phyloP scores from a whole-genome alignment of 2,888 invertebrate genomes.

The Thymelicus lineola region DNA sequence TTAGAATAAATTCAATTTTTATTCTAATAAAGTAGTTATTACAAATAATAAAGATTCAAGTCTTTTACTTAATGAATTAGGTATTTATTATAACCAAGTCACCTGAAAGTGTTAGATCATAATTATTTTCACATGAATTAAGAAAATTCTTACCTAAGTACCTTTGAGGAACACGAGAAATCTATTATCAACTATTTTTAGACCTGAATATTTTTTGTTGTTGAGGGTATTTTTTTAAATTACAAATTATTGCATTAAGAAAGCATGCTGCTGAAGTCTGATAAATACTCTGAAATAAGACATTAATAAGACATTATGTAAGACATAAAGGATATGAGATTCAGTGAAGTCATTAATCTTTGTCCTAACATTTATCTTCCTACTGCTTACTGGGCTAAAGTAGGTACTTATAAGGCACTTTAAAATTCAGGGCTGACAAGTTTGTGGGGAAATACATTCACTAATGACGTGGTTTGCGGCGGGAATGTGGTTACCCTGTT shows the following conservation, averaged over 20 bases:
- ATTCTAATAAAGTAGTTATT: too few relatives aligned
- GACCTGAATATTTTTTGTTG: too few relatives aligned
- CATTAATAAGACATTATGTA: not conserved
- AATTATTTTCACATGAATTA: not conserved
- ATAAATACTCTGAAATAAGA: not conserved
- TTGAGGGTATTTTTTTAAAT: too few relatives aligned
- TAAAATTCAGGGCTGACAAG: constrained; percentile 34
- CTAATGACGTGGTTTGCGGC: constrained; percentile 28
- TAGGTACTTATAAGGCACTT: constrained; percentile 19
- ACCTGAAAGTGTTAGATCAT: too few relatives aligned
- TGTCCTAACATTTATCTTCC: constrained; percentile 23
- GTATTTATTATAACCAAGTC: too few relatives aligned
- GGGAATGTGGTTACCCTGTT: constrained; percentile 13
- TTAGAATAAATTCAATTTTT: too few relatives aligned
- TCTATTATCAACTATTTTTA: too few relatives aligned
- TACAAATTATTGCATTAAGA: too few relatives aligned
- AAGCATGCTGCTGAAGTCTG: not conserved
- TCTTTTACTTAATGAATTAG: too few relatives aligned
- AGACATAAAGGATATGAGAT: constrained; percentile 23
- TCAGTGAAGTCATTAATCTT: constrained; percentile 30
- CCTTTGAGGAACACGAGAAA: too few relatives aligned
- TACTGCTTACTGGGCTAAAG: constrained; percentile 9
- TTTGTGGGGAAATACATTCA: constrained; percentile 18
- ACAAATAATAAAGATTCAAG: too few relatives aligned
- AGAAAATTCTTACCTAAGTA: constrained; percentile 8